phyloP scores from a whole-genome alignment of 30 jellyfish, hydroid and myxozoan species.

The Pelagia noctiluca region DNA sequence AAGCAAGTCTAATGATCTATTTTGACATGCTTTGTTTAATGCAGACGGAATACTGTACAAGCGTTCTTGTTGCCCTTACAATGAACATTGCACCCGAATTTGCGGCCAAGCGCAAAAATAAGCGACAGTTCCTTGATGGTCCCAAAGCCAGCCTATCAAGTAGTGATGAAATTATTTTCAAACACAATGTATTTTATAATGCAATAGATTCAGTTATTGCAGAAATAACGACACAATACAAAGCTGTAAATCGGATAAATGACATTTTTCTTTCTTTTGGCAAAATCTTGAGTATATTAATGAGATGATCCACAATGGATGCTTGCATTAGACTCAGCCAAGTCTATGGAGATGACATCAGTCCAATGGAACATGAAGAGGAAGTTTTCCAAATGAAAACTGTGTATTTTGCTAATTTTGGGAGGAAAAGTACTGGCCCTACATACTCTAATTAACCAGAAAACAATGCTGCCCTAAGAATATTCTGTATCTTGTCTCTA shows the following conservation, averaged over 20 bases:
- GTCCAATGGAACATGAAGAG: conserved; percentile 57
- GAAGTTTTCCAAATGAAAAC: conserved; percentile 48
- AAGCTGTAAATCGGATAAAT: conserved; percentile 32
- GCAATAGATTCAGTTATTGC: conserved; percentile 56
- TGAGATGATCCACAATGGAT: conserved; percentile 42
- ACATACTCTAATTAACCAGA: too few relatives aligned
- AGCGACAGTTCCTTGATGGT: too few relatives aligned
- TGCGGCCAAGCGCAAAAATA: too few relatives aligned
- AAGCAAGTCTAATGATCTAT: too few relatives aligned
- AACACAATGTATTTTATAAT: conserved; percentile 43
- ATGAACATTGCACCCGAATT: conserved; percentile 43
- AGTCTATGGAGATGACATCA: conserved; percentile 40
- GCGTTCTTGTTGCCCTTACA: conserved; percentile 50
- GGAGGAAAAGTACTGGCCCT: too few relatives aligned
- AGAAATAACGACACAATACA: conserved; percentile 59
- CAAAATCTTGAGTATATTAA: conserved; percentile 34
- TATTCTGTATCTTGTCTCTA: too few relatives aligned
- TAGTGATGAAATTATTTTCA: conserved; percentile 50
- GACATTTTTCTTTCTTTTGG: conserved; percentile 55
- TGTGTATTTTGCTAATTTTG: too few relatives aligned
- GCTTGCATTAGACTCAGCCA: conserved; percentile 42
- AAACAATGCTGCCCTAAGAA: too few relatives aligned
- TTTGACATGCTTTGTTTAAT: too few relatives aligned
- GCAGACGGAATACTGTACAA: too few relatives aligned
- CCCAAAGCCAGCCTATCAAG: too few relatives aligned